Conservation (phyloP, 37 sponge, comb jelly and placozoan species). For the Geodia barretti region DNA sequence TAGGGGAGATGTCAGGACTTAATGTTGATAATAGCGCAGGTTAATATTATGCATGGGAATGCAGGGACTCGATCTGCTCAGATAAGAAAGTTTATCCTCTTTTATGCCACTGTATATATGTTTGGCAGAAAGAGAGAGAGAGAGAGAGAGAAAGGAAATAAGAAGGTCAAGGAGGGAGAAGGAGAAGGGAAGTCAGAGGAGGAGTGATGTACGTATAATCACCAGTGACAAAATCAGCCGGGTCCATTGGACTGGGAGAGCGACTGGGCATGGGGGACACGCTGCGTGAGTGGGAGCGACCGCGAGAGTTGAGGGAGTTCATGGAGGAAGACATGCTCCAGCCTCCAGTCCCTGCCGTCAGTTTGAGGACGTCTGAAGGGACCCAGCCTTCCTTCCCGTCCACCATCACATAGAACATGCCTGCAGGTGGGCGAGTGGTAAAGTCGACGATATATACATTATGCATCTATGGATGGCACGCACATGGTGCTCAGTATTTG, state of each 20-base stretch:
- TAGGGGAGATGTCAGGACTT: background rate
- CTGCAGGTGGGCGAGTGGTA: background rate
- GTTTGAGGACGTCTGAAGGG: conserved; percentile 26
- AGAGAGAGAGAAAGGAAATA: too few relatives aligned
- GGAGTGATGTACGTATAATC: background rate
- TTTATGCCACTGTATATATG: too few relatives aligned
- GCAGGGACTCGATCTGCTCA: too few relatives aligned
- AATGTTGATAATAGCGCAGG: background rate
- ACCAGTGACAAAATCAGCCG: background rate
- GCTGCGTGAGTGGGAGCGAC: background rate
- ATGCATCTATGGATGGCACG: background rate
- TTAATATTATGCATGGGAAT: too few relatives aligned
- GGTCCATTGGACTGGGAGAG: conserved; percentile 13
- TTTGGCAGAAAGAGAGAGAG: too few relatives aligned
- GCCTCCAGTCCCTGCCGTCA: conserved; percentile 9
- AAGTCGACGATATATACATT: background rate
- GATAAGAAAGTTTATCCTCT: too few relatives aligned
- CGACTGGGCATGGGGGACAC: conserved; percentile 22
- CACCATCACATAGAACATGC: conserved; percentile 55
- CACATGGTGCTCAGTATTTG: background rate
- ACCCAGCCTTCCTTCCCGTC: conserved; percentile 74
- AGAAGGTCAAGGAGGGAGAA: too few relatives aligned
- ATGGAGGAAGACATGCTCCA: background rate
- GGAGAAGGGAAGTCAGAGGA: background rate
- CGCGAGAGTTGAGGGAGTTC: background rate